These are phyloP conservation scores for Leucophenga montana DNA, from an alignment of 2,888 invertebrate genomes.

Conservation along the genomic window DNA sequence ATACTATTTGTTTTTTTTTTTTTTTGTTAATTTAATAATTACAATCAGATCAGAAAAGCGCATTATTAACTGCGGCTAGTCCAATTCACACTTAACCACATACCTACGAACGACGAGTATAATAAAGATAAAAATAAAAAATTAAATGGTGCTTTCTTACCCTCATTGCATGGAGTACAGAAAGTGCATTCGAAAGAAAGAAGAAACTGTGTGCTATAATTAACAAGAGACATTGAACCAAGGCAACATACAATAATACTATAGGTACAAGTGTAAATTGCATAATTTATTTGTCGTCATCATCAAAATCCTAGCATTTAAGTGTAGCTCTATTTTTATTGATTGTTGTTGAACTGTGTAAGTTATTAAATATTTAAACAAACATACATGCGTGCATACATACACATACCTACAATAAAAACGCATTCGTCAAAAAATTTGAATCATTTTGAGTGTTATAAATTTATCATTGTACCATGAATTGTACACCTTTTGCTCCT, in stretches of 20 bases:
- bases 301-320: slow-evolving; percentile 28
- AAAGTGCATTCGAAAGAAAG: no score
- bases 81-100: neutral
- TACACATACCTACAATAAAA: slow-evolving; percentile 27
- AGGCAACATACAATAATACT: slow-evolving; percentile 50
- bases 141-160: no score
- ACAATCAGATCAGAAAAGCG: neutral
- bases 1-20: no score
- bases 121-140: neutral
- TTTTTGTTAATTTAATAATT: neutral
- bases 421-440: slow-evolving; percentile 16
- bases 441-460: slow-evolving; percentile 5
- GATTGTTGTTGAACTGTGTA: slow-evolving; percentile 40
- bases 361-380: slow-evolving; percentile 12
- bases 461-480: slow-evolving; percentile 40
- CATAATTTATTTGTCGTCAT: slow-evolving; percentile 53
- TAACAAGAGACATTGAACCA: neutral
- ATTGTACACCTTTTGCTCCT: slow-evolving; percentile 67
- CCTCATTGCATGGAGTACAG: no score
- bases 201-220: no score
- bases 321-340: slow-evolving; percentile 53
- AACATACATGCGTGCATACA: slow-evolving; percentile 2
- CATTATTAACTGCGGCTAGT: slow-evolving; percentile 1
- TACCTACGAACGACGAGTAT: neutral
- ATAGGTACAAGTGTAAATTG: neutral